Percentiles rank a stretch among this genome's conserved stretches.
Conservation (phyloP, 1,140 invertebrate species). For the Teleopsis dalmanni region DNA sequence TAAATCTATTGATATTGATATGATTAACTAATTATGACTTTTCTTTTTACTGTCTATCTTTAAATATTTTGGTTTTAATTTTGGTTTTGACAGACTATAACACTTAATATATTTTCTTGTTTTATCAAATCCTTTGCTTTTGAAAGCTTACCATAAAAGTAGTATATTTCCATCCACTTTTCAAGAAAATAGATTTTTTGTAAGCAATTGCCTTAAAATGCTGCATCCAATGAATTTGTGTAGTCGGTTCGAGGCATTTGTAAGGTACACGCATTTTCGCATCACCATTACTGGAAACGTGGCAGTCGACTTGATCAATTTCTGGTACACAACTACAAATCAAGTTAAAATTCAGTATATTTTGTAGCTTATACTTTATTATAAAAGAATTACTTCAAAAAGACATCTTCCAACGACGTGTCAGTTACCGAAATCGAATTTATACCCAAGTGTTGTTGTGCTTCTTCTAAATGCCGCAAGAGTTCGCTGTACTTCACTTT, state of each 20-base stretch:
- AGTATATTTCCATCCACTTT: constrained; percentile 25
- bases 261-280: constrained; percentile 11
- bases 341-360: not conserved
- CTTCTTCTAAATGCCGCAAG: constrained; percentile 57
- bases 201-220: constrained; percentile 33
- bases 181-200: constrained; percentile 35
- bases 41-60: too few species aligned
- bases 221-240: constrained; percentile 9
- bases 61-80: too few species aligned
- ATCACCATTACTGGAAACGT: constrained; percentile 8
- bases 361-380: not conserved
- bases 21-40: too few species aligned
- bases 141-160: constrained; percentile 25
- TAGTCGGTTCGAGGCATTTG: constrained; percentile 9
- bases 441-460: constrained; percentile 56
- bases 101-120: too few species aligned
- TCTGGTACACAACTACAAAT: constrained; percentile 27
- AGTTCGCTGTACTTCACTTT: constrained; percentile 49
- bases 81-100: too few species aligned
- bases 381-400: constrained; percentile 56
- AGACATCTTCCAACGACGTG: constrained; percentile 81
- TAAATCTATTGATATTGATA: too few species aligned
- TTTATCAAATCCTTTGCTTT: too few species aligned
- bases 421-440: constrained; percentile 69
- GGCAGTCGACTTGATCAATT: constrained; percentile 30